Evolutionary conservation across 2,797 vertebrate genomes (phyloP), one percentile per base, ranked within the genome.

Genomic region (Capromys pilorides): DNA sequence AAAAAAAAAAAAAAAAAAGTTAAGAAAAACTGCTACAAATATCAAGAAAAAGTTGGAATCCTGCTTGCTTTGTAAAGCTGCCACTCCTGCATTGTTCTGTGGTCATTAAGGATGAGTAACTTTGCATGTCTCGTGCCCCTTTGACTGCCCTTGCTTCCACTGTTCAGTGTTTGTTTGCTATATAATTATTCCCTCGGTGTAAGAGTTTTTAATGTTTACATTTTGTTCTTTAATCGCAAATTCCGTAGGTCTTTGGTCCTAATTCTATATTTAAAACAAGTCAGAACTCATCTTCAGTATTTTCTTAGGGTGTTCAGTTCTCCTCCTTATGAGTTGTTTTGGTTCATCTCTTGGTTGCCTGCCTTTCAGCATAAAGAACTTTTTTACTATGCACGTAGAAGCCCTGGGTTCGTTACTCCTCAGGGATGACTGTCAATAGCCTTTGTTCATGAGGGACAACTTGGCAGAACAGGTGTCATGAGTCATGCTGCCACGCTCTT

Each of bases 191-290:
- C 67, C 80, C 82, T 82, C 31, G 62, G 79, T 41, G 5, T 82
- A 80, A 86, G 88, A 57, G 45, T 62, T 73, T 90, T 59, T 33
- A 54, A 54, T 87, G n/a, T 94, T 94, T 78, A 90, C 24, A 88
- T 92, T 90, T 88, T 90, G 31, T 45, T 81, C 66, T 90, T 82
- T 57, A 82, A 88, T 64, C 22, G 75, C 62, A 87, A 41, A 24
- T 73, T 64, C 39, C 78, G 87, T 9, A 61, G 78, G 45, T 82
- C 45, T 81, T 87, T 41, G 26, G 26, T 87, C 66, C 61, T 90
- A 36, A 12, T 45, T 79, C 64, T 78, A n/a, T 61, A 62, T 86
- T 93, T 90, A 75, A 95, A 94, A 94, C 9, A 33, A 81, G 33
- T 95, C 39, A 85, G 90, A 94, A 92, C 14, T 73, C 41, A 78